phyloP scores from a whole-genome alignment of 2,888 invertebrate genomes.

The Apamea crenata region DNA sequence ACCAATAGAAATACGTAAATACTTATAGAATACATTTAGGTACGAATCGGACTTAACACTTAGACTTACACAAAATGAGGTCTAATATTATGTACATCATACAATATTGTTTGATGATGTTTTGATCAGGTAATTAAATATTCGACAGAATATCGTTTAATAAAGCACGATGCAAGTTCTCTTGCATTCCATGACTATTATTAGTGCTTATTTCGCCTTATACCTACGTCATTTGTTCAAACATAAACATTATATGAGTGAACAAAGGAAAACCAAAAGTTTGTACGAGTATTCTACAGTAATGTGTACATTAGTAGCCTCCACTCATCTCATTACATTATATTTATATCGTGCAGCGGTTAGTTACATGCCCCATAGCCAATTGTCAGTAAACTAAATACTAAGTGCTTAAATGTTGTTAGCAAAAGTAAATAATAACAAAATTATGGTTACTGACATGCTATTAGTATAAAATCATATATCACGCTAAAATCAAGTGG shows the following conservation, averaged over 20 bases:
- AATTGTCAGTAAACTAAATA: constrained; percentile 34
- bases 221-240: constrained; percentile 27
- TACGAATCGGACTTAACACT: constrained; percentile 10
- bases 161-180: not conserved
- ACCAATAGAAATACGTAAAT: constrained; percentile 21
- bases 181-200: not conserved
- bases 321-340: constrained; percentile 13
- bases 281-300: constrained; percentile 6
- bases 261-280: constrained; percentile 38
- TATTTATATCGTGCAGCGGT: constrained; percentile 47
- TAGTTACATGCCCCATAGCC: constrained; percentile 48
- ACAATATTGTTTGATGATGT: constrained; percentile 1
- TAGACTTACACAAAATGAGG: constrained; percentile 25
- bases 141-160: not conserved
- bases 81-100: constrained; percentile 15
- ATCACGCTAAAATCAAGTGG: constrained; percentile 76
- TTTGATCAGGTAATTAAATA: constrained; percentile 5
- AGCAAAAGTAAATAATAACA: constrained; percentile 41
- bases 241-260: constrained; percentile 17
- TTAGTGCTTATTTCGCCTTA: not conserved
- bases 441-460: constrained; percentile 68
- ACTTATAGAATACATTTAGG: constrained; percentile 7
- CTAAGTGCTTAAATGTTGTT: constrained; percentile 48
- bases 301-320: constrained; percentile 29
- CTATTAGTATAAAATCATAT: constrained; percentile 76